phyloP scores from a whole-genome alignment of 2,888 invertebrate genomes.

The Eilema sororculum region DNA sequence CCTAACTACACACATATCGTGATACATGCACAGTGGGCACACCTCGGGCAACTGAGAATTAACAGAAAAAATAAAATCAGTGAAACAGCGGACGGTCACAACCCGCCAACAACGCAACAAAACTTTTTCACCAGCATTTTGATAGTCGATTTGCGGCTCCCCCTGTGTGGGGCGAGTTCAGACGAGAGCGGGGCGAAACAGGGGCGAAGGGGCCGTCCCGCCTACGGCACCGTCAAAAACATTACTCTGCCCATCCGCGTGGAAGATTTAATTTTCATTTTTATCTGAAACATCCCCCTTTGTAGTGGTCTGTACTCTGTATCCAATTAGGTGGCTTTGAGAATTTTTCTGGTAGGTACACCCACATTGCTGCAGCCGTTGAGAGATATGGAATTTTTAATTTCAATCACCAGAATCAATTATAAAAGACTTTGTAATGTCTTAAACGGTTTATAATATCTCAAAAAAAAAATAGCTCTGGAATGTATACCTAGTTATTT shows the following conservation, averaged over 20 bases:
- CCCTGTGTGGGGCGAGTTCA: constrained; percentile 49
- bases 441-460: constrained; percentile 34
- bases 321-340: constrained; percentile 86
- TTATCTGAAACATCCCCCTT: constrained; percentile 87
- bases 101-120: constrained; percentile 74
- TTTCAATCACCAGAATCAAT: constrained; percentile 60
- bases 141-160: constrained; percentile 85
- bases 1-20: constrained; percentile 19
- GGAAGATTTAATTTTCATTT: constrained; percentile 88
- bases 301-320: constrained; percentile 85
- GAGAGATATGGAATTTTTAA: constrained; percentile 86
- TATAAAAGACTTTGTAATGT: constrained; percentile 42
- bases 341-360: constrained; percentile 77
- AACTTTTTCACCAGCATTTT: constrained; percentile 81
- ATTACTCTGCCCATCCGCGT: constrained; percentile 85
- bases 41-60: constrained; percentile 49
- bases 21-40: constrained; percentile 23
- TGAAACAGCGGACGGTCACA: constrained; percentile 73
- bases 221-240: constrained; percentile 85
- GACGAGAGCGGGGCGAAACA: constrained; percentile 34
- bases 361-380: constrained; percentile 66
- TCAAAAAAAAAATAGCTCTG: not conserved
- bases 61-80: constrained; percentile 62
- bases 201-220: constrained; percentile 53
- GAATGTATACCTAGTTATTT: not conserved